Evolutionary conservation across 2,888 invertebrate species (phyloP).

Genomic region (Napeogenes inachia): DNA sequence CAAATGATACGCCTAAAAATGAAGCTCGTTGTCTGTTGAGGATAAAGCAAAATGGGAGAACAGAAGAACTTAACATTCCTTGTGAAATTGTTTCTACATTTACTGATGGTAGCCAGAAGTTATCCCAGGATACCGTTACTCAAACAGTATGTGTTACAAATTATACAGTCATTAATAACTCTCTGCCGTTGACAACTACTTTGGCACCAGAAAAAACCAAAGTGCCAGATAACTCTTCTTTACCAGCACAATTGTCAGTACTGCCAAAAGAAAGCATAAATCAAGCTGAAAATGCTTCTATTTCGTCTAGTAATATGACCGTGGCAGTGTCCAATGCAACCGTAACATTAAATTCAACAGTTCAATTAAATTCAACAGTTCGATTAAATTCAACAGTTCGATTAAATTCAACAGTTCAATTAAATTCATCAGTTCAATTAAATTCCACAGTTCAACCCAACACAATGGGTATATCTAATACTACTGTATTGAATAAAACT

Average conservation of each 20-base stretch:
- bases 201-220: constrained; percentile 1
- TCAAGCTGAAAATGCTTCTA: constrained; percentile 7
- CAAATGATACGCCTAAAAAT: constrained; percentile 38
- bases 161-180: constrained; percentile 41
- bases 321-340: too few relatives aligned
- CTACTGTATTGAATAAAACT: background rate
- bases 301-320: constrained; percentile 7
- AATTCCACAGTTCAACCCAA: background rate
- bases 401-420: background rate
- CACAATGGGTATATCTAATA: background rate
- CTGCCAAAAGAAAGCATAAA: background rate
- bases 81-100: constrained; percentile 72
- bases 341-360: too few relatives aligned
- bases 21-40: constrained; percentile 55
- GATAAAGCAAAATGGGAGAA: constrained; percentile 51
- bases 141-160: constrained; percentile 55
- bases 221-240: constrained; percentile 7
- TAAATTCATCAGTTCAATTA: background rate
- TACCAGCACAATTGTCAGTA: too few relatives aligned
- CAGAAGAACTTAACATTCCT: constrained; percentile 56
- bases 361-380: too few relatives aligned
- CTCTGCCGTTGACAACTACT: constrained; percentile 19
- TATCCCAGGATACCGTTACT: constrained; percentile 32
- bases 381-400: too few relatives aligned
- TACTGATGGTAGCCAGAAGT: constrained; percentile 45